Evolutionary conservation across 2,888 invertebrate species (phyloP).

Genomic region (Polydrusus tereticollis): DNA sequence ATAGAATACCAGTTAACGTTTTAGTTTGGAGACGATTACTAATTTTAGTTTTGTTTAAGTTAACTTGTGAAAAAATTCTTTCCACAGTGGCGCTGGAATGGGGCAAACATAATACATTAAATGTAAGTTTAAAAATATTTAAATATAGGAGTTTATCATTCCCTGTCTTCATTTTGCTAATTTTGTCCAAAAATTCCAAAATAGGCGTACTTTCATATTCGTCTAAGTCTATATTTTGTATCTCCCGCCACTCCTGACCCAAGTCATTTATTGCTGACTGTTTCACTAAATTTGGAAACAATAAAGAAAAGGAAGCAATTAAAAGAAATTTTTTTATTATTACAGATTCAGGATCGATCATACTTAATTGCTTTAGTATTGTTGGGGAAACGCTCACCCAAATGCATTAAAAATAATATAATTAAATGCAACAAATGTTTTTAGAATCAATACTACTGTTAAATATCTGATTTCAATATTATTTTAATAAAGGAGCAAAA

Average conservation of each 20-base stretch:
- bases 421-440: too few relatives aligned
- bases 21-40: conserved; percentile 29
- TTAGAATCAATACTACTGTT: too few relatives aligned
- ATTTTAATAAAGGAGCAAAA: too few relatives aligned
- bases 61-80: conserved; percentile 31
- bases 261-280: conserved; percentile 24
- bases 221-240: conserved; percentile 23
- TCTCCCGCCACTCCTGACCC: conserved; percentile 24
- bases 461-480: too few relatives aligned
- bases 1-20: conserved; percentile 25
- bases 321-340: neutral
- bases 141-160: conserved; percentile 19
- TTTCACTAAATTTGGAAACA: conserved; percentile 26
- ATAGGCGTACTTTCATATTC: conserved; percentile 25
- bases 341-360: neutral
- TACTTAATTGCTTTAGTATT: too few relatives aligned
- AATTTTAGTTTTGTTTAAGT: conserved; percentile 24
- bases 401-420: too few relatives aligned
- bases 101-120: conserved; percentile 24
- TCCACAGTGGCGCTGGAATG: conserved; percentile 28
- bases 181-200: conserved; percentile 28
- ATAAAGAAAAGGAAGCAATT: conserved; percentile 10
- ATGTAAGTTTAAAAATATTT: conserved; percentile 21
- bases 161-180: conserved; percentile 20
- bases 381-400: too few relatives aligned